Base-by-base conservation (phyloP, 2,888 invertebrate species). In the Bellardia pandia region DNA sequence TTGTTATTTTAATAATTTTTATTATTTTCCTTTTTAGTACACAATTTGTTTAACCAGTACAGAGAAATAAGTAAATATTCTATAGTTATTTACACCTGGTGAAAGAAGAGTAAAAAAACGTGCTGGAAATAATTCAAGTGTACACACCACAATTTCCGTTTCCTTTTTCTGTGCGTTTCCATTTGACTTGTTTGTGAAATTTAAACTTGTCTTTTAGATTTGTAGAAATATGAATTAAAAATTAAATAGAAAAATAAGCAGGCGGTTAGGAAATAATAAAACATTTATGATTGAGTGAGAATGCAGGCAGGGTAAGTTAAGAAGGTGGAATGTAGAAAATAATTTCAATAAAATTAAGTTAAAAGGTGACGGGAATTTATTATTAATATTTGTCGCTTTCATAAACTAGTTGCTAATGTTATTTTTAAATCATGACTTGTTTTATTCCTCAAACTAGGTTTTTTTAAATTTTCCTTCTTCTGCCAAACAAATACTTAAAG, bases 141-240 rank as follows among this genome's bases (percentile, higher is more conserved):
- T 23, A 30, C 69, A 62, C 23, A 64, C 58, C 75, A 62, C 51
- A 85, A 80, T 80, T 80, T 85, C 75, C 80, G 64, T 76, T 85
- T 80, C 62, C 69, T 53, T 16, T 75, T 69, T 48, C 16, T 68
- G 9, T n/a, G 2, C 33, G n/a, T 40, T 69, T 76, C 40, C 60
- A 78, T 56, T 72, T 72, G 64, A 64, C 42, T 76, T 62, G 62
- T 7, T 77, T 13, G 11, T 23, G 33, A 33, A 37, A 68, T 77
- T 64, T 69, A 48, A 51, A 80, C 56, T 4, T 76, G 77, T 56
- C 42, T 45, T 7, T 14, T 6, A 40, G n/a, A n/a, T 14, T 23
- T 53, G 42, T 9, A 40, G 9, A 40, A 51, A 13, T 3, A 62
- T 16, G 30, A 48, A 48, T 4, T 33, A 66, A 60, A 3, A 53